Evolutionary conservation across 2,888 invertebrate species (phyloP), one percentile per base, ranked within the genome.

Genomic region (Andrena bucephala): DNA sequence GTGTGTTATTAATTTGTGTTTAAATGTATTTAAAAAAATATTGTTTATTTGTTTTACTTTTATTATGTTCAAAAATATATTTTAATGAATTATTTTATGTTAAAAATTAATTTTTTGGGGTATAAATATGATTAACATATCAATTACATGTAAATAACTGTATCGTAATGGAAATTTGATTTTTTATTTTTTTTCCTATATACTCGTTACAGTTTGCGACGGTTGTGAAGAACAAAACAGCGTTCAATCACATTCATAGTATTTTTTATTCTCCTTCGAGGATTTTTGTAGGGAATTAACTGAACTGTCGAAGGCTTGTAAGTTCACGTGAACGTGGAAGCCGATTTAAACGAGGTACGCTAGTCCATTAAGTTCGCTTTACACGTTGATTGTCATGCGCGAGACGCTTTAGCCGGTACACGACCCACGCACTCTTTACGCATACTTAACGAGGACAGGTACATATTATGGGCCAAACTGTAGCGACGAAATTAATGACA

Each of bases 371-470:
- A 77, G 77, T 62, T 68, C 74, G 76, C 71, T 54, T 85, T 82
- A 72, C 79, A 73, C 77, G 67, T 71, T 84, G 75, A 87, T 87
- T 87, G 81, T 83, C 78, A 85, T 87, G 87, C 87, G 81, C 81
- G 69, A 60, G 76, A 72, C 87, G 87, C 65, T 85, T 82, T 80
- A 81, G 85, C 42, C 85, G 77, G 77, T 85, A 87, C 87, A 87
- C 82, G 83, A 73, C 83, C 83, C 81, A 85, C 83, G 87, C 83
- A 87, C 83, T 75, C 87, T 81, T 85, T 83, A 73, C 79, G 87
- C 85, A 87, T 87, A 87, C 80, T 83, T 85, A 85, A 86, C 80
- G 80, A 83, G 68, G 80, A 85, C 85, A 86, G 85, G 85, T 86
- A 86, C 62, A 77, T 54, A 85, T 86, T 85, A 86, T 33, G 69